A percentile compares a stretch with the other conserved stretches of the same genome.
These are phyloP conservation scores for Monopis laevigella DNA, from an alignment of 2,888 invertebrate genomes.

Conservation along the genomic window DNA sequence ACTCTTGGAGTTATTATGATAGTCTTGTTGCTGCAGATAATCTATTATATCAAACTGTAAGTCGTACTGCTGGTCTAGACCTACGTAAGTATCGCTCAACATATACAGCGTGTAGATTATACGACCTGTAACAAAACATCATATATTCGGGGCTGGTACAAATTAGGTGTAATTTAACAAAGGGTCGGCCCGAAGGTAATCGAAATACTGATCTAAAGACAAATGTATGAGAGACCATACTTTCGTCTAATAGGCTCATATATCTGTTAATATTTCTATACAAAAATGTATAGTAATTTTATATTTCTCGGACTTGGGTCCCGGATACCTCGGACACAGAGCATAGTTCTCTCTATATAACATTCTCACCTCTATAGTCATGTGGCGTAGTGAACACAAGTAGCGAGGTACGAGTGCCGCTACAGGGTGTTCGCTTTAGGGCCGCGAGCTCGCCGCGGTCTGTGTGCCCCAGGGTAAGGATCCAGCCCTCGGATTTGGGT, in stretches of 20 bases:
- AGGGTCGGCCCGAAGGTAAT: too few species aligned
- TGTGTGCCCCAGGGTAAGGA: conserved; percentile 82
- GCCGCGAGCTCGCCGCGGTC: conserved; percentile 79
- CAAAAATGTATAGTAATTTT: too few species aligned
- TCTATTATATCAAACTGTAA: conserved; percentile 62
- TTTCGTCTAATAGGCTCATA: too few species aligned
- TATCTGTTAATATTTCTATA: too few species aligned
- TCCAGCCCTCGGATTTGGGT: conserved; percentile 96
- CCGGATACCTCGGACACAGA: conserved; percentile 87
- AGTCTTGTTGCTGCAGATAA: conserved; percentile 38
- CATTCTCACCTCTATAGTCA: conserved; percentile 30
- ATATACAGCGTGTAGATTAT: conserved; percentile 82
- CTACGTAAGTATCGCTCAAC: conserved; percentile 92
- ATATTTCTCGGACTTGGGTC: conserved; percentile 94
- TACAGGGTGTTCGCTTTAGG: conserved; percentile 76
- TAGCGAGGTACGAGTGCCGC: conserved; percentile 33
- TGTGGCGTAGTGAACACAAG: conserved; percentile 36
- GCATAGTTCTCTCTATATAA: conserved; percentile 64
- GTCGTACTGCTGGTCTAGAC: conserved; percentile 90
- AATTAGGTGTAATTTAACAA: too few species aligned
- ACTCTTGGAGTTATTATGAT: neutral
- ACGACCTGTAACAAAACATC: too few species aligned
- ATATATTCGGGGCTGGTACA: too few species aligned
- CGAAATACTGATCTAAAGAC: too few species aligned
- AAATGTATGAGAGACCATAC: neutral